Conservation (phyloP, 2,888 invertebrate genomes). For the Caenorhabditis uteleia region DNA sequence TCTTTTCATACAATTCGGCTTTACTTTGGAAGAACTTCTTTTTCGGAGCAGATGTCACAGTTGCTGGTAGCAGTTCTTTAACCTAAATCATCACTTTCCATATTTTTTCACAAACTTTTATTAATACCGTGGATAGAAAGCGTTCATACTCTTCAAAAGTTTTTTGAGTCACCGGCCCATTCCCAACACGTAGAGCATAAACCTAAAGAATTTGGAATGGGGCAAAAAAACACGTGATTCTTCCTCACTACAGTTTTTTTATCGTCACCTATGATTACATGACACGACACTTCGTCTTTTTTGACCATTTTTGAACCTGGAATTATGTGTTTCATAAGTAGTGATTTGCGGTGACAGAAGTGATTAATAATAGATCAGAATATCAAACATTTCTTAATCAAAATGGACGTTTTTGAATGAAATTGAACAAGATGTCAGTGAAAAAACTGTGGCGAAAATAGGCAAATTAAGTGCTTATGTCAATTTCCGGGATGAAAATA, state of each 20-base stretch:
- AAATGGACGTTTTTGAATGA: too few species aligned
- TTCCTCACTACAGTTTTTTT: conserved; percentile 40
- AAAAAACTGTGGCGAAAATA: too few species aligned
- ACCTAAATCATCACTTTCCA: background rate
- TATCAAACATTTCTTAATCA: too few species aligned
- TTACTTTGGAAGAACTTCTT: conserved; percentile 33
- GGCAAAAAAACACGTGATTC: background rate
- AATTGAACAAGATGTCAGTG: too few species aligned
- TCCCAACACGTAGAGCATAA: conserved; percentile 48
- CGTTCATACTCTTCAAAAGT: conserved; percentile 58
- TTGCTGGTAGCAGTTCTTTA: conserved; percentile 20
- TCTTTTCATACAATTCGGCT: conserved; percentile 51
- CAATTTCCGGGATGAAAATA: too few species aligned
- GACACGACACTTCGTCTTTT: conserved; percentile 26
- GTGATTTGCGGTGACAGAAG: too few species aligned
- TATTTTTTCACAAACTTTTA: background rate
- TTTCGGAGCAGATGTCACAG: conserved; percentile 23
- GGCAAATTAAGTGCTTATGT: too few species aligned
- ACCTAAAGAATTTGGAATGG: conserved; percentile 29
- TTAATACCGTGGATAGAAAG: conserved; percentile 44
- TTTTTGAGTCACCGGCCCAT: conserved; percentile 48
- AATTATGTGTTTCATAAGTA: too few species aligned
- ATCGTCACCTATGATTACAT: conserved; percentile 40
- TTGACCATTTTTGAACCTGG: conserved; percentile 22
- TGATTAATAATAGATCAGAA: too few species aligned